Percentiles rank a stretch among this genome's conserved stretches.
Evolutionary conservation across 2,113 vertebrate genomes (phyloP).

Genomic region (Macrotis lagotis): DNA sequence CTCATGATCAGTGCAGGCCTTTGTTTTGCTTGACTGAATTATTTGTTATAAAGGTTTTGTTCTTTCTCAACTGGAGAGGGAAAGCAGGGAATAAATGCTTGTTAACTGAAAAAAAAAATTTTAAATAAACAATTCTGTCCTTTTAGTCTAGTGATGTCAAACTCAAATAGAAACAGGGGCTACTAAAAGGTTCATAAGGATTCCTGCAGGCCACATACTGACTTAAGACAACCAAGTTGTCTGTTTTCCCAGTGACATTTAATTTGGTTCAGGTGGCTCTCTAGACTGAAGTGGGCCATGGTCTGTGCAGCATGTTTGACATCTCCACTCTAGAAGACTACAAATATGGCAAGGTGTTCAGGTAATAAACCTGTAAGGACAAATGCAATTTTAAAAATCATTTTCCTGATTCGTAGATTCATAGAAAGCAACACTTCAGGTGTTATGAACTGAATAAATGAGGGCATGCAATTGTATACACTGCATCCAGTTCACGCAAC

Average conservation of each 20-base stretch:
- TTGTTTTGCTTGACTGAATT: background rate
- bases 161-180: background rate
- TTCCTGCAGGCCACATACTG: background rate
- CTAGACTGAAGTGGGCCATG: background rate
- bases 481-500: conserved; percentile 51
- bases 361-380: background rate
- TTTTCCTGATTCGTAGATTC: background rate
- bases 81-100: background rate
- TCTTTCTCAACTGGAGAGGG: background rate
- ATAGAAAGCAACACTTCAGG: background rate
- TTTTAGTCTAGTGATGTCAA: background rate
- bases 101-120: background rate
- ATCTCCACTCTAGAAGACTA: background rate
- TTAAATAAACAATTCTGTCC: background rate
- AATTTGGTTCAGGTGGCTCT: background rate
- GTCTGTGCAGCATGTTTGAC: background rate
- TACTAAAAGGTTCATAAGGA: background rate
- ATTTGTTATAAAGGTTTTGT: background rate
- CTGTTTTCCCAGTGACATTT: background rate
- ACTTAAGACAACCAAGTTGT: background rate
- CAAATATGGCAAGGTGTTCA: background rate
- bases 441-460: background rate
- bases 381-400: background rate
- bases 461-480: conserved; percentile 11
- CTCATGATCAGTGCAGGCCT: background rate